Evolutionary conservation across 2,888 invertebrate species (phyloP), one percentile per base, ranked within the genome.

Genomic region (Octonoba sinensis): DNA sequence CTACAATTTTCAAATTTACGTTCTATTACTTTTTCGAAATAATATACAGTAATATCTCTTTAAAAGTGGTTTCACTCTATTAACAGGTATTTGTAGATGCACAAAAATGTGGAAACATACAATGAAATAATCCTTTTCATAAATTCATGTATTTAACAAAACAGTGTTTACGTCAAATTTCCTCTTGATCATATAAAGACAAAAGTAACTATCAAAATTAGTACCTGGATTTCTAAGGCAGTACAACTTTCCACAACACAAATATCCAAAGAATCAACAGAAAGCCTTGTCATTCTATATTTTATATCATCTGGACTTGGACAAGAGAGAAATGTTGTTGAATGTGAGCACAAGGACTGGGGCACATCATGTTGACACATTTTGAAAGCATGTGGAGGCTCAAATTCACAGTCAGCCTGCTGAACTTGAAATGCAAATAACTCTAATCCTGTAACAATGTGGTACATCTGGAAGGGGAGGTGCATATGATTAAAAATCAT

Each of bases 191-290:
- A 2, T 8, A 36, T 11, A 36, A 11, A 4, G 8, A 36, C 36
- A 36, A 36, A 36, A 3, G 8, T 36, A 36, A 36, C 6, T 36
- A 36, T 36, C 36, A 36, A 2, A 36, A 36, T 8, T 36, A 36
- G 36, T 87, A 93, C 92, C 95, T 95, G 95, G 1, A 96, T 90
- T 87, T 96, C 95, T 46, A 96, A 89, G 0, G 96, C 95, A 3
- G 96, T 94, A 59, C 95, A 95, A 49, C 92, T 91, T 88, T 99
- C 99, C 62, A 96, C 94, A 67, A 99, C 89, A 89, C 95, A 96
- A 60, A 99, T 91, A 89, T 97, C 96, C 1, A 99, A 90, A 1
- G 94, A 93, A 89, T 97, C 97, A 47, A 97, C 90, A 0, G 95
- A 93, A 1, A 96, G 91, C 62, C 99, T 91, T 8, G 95, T 93